Base-by-base conservation (phyloP, 37 sponge, comb jelly and placozoan species). In the Oopsacas minuta region DNA sequence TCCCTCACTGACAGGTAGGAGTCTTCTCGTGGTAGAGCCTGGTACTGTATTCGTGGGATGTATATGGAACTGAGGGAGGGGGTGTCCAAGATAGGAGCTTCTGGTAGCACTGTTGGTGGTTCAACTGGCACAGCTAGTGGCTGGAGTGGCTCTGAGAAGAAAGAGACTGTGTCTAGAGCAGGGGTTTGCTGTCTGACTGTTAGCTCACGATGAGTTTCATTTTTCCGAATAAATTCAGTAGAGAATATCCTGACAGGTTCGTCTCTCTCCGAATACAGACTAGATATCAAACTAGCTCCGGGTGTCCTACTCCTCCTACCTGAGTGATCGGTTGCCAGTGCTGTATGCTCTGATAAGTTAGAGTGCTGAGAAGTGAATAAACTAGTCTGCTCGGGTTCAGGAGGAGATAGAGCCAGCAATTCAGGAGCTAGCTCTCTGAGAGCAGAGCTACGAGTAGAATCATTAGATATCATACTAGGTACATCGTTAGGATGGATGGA, bases 11-110 rank as follows among this genome's bases (percentile, higher is more conserved):
- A 61, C 28, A 61, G 28, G 75, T 32, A 61, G 17, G 22, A 12
- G 17, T 61, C 75, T 34, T 61, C 75, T 34, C 75, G 17, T 34
- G 22, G 5, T 10, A 12, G 75, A 3, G 75, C 75, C 1, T 12
- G 7, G 75, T 61, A 61, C 75, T 61, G 75, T 7, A 61, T 61
- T 3, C 75, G 75, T 34, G 75, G 75, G 75, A 61, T 61, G 30
- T 61, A 61, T 5, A 61, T 61, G 75, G 75, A 61, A 12, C 75
- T 61, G 75, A 61, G 75, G 75, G 17, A 3, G 75, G 17, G 1
- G 7, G 20, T 3, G 28, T 61, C 75, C 75, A 3, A 7, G 20
- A 12, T 3, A 5, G 7, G 17, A 12, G 75, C 49, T 42, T 8
- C 12, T 15, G 8, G 12, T 42, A 15, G 15, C 12, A 42, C 49